Evolutionary conservation across 2,797 vertebrate genomes (phyloP).

Genomic region (Lagocephalus sceleratus): DNA sequence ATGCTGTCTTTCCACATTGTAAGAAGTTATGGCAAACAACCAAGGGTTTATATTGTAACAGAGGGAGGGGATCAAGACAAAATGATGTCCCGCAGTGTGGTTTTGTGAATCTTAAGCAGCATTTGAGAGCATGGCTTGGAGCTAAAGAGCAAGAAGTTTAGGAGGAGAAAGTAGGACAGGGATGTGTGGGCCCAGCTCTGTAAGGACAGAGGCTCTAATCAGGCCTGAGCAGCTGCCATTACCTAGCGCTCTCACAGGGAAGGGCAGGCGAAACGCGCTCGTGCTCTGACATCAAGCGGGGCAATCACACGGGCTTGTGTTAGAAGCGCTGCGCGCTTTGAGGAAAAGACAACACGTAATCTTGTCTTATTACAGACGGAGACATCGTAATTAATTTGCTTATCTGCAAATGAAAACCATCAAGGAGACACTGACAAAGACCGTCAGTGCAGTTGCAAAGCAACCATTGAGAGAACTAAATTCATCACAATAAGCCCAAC

Average conservation of each 20-base stretch:
- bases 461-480: background rate
- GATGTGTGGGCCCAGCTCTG: constrained; percentile 62
- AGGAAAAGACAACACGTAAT: constrained; percentile 17
- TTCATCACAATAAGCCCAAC: background rate
- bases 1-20: constrained; percentile 7
- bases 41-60: constrained; percentile 9
- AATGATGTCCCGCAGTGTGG: constrained; percentile 7
- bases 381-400: constrained; percentile 13
- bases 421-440: constrained; percentile 4
- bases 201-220: constrained; percentile 66
- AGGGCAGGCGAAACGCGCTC: constrained; percentile 52
- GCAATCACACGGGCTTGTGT: constrained; percentile 39
- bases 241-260: constrained; percentile 58
- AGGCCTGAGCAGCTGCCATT: constrained; percentile 73
- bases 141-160: constrained; percentile 23
- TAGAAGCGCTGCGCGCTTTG: constrained; percentile 7
- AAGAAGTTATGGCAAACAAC: constrained; percentile 18
- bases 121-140: constrained; percentile 40
- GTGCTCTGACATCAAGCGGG: constrained; percentile 54
- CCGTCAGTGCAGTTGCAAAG: constrained; percentile 1
- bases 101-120: constrained; percentile 38
- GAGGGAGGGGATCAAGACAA: constrained; percentile 8
- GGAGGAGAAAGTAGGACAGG: constrained; percentile 62
- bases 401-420: constrained; percentile 5
- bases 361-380: constrained; percentile 12